phyloP scores from a whole-genome alignment of 2,113 vertebrate genomes.

The Xenopus tropicalis region DNA sequence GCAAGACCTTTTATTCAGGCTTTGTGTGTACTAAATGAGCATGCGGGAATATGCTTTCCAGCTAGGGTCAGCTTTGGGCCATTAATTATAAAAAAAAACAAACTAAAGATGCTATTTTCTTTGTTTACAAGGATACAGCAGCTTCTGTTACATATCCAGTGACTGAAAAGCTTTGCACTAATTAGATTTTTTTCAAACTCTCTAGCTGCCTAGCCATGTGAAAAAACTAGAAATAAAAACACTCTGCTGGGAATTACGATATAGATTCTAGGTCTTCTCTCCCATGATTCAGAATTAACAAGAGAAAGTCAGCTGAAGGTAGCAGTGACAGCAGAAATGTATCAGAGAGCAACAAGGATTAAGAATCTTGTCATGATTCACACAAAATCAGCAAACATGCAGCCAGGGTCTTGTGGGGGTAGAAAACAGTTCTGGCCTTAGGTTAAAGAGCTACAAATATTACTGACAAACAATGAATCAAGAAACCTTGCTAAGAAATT shows the following conservation, averaged over 20 bases:
- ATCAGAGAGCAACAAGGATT: neutral
- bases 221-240: conserved; percentile 24
- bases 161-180: conserved; percentile 32
- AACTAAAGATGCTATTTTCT: conserved; percentile 8
- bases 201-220: conserved; percentile 16
- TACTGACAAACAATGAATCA: too few species aligned
- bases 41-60: neutral
- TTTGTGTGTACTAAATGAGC: neutral
- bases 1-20: too few species aligned
- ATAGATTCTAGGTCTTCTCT: conserved; percentile 1
- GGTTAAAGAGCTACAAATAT: too few species aligned
- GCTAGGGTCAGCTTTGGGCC: conserved; percentile 18
- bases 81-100: conserved; percentile 35
- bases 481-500: too few species aligned
- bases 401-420: too few species aligned
- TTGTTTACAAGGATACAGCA: conserved; percentile 16
- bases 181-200: conserved; percentile 25
- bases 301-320: neutral
- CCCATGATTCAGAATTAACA: conserved; percentile 6
- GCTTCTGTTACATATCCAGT: conserved; percentile 9
- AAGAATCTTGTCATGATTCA: neutral
- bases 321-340: neutral
- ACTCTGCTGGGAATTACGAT: conserved; percentile 7
- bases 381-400: too few species aligned
- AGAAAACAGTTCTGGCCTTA: too few species aligned